phyloP scores from a whole-genome alignment of 2,113 vertebrate genomes.

The Caloenas nicobarica region DNA sequence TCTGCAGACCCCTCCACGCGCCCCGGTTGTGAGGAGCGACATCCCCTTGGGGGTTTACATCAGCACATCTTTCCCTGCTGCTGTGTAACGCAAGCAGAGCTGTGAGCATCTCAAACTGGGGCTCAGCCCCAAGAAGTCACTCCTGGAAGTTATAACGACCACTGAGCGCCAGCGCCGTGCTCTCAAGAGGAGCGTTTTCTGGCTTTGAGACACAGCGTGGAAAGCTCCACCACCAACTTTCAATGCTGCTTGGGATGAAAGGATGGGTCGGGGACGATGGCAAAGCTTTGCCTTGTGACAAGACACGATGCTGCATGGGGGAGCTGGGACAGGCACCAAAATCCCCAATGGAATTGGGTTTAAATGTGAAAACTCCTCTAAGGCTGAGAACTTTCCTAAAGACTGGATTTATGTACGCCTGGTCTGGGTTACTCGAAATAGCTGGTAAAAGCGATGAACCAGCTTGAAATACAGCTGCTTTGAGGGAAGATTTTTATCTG shows the following conservation, averaged over 20 bases:
- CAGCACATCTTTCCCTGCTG: background rate
- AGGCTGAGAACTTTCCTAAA: background rate
- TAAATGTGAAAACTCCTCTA: background rate
- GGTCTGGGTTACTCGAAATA: background rate
- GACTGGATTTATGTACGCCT: background rate
- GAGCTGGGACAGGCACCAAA: background rate
- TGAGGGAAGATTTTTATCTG: background rate
- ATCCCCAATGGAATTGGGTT: background rate
- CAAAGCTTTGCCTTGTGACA: background rate
- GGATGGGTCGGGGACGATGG: accelerated
- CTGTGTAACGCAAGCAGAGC: background rate
- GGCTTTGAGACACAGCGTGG: accelerated
- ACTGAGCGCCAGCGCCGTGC: accelerated
- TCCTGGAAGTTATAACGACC: accelerated
- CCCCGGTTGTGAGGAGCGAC: accelerated
- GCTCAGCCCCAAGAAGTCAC: background rate
- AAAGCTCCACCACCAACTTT: background rate
- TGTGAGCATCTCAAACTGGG: accelerated
- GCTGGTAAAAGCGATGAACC: background rate
- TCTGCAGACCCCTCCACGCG: accelerated
- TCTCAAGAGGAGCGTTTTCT: background rate
- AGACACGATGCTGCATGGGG: accelerated
- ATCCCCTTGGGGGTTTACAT: background rate
- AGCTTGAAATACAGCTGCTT: background rate
- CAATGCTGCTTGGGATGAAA: background rate